Percentiles rank a stretch among this genome's conserved stretches.
Conservation (phyloP, 1,140 invertebrate species). For the Lycorma delicatula region DNA sequence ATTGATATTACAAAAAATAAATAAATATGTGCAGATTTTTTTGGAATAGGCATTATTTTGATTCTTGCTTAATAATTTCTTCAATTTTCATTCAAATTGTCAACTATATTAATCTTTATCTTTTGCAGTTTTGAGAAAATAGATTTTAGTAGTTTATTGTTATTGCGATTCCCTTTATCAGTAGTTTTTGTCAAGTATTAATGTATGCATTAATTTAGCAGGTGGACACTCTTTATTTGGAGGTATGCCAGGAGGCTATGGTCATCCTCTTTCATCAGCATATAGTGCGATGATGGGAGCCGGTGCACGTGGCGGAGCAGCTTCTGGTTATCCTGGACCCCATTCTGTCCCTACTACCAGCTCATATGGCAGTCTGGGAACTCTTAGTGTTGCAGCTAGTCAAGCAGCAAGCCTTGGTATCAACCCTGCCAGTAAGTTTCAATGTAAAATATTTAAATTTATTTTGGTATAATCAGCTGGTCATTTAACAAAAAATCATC, state of each 20-base stretch:
- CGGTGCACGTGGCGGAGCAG: background rate
- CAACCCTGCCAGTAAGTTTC: constrained; percentile 30
- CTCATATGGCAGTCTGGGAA: constrained; percentile 32
- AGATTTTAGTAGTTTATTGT: too few relatives aligned
- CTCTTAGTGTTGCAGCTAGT: constrained; percentile 67
- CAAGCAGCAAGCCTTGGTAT: constrained; percentile 64
- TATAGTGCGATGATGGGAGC: constrained; percentile 12
- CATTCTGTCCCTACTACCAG: constrained; percentile 16
- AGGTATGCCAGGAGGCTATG: constrained; percentile 12
- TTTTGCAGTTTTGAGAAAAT: too few relatives aligned
- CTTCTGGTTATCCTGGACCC: background rate
- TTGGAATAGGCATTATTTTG: too few relatives aligned
- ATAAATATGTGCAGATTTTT: too few relatives aligned
- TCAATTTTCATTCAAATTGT: too few relatives aligned
- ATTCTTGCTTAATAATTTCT: too few relatives aligned
- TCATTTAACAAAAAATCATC: too few relatives aligned
- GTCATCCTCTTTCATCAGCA: constrained; percentile 12
- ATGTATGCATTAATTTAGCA: background rate
- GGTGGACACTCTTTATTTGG: constrained; percentile 13
- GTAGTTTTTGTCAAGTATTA: too few relatives aligned
- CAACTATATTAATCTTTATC: too few relatives aligned
- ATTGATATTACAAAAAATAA: too few relatives aligned
- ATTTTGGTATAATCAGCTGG: too few relatives aligned
- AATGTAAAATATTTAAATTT: background rate
- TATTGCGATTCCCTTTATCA: too few relatives aligned